Evolutionary conservation across 2,113 vertebrate species (phyloP).

Genomic region (Cygnus atratus): DNA sequence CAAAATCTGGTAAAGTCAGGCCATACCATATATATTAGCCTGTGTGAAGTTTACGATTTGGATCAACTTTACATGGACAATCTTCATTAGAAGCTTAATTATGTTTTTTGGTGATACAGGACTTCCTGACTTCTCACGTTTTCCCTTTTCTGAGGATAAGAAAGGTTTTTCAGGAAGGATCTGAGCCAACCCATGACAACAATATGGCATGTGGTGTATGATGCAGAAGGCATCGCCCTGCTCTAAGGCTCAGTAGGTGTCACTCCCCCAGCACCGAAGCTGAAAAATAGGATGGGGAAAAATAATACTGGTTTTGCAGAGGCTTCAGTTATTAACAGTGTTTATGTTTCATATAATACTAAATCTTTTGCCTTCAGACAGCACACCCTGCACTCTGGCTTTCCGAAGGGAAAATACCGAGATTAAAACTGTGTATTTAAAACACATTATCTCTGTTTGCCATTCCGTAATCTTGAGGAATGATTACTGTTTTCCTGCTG

Average conservation of each 20-base stretch:
- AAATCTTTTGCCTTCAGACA: background rate
- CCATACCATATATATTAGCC: rapidly evolving
- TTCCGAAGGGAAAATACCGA: background rate
- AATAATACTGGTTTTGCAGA: background rate
- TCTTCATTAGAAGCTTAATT: background rate
- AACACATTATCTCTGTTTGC: background rate
- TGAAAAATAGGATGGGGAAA: background rate
- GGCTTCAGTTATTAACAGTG: background rate
- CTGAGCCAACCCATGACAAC: background rate
- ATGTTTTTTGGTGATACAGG: background rate
- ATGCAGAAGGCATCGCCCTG: background rate
- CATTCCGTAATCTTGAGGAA: background rate
- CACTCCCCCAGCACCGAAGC: background rate
- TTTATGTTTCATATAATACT: background rate
- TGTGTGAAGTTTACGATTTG: background rate
- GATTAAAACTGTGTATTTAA: background rate
- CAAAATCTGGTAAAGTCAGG: background rate
- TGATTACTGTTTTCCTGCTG: background rate
- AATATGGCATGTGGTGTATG: background rate
- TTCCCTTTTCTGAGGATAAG: background rate
- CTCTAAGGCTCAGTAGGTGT: background rate
- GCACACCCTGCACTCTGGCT: background rate
- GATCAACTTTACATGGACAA: background rate
- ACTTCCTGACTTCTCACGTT: background rate
- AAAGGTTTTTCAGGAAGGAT: background rate